Evolutionary conservation across 2,797 vertebrate genomes (phyloP).

Genomic region (Helostoma temminkii): DNA sequence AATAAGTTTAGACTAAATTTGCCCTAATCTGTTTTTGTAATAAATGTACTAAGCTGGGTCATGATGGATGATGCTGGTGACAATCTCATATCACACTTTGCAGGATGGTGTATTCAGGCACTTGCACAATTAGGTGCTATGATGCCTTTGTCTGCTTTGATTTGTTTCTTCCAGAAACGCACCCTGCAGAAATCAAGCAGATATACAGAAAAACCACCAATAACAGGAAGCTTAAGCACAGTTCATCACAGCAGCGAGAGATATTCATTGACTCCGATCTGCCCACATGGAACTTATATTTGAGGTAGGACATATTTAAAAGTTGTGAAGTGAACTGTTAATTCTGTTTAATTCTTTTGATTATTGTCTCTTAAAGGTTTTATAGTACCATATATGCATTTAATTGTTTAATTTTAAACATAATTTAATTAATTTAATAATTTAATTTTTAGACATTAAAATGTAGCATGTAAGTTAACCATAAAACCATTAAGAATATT

Average conservation of each 20-base stretch:
- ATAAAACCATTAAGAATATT: not conserved
- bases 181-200: not conserved
- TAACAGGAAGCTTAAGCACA: slow-evolving; percentile 43
- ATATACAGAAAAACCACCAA: slow-evolving; percentile 1
- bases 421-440: no score
- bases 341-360: not conserved
- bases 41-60: not conserved
- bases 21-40: not conserved
- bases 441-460: not conserved
- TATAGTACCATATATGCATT: not conserved
- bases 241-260: not conserved
- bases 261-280: not conserved
- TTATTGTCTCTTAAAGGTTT: not conserved
- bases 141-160: not conserved
- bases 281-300: not conserved
- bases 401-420: no score
- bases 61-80: not conserved
- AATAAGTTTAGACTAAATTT: not conserved
- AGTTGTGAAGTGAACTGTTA: not conserved
- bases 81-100: not conserved
- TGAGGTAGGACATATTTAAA: slow-evolving; percentile 44
- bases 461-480: not conserved
- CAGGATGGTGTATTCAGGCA: not conserved
- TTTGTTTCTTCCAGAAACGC: not conserved
- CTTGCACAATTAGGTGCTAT: not conserved